A percentile compares a stretch with the other conserved stretches of the same genome.
Evolutionary conservation across 1,140 invertebrate genomes (phyloP).

Genomic region (Hycleus phaleratus): DNA sequence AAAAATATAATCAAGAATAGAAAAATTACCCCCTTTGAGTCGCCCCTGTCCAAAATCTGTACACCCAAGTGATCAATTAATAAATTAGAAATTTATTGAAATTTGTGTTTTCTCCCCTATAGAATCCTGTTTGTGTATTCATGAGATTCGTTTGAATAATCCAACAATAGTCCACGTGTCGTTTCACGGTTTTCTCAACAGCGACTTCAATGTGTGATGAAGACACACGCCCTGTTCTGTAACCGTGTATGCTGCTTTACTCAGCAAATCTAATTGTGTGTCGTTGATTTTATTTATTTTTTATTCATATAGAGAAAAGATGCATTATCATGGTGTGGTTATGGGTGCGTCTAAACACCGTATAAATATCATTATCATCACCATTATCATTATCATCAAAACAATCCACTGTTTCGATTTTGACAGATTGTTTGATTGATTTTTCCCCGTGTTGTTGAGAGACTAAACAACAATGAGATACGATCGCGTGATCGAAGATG

Average conservation of each 20-base stretch:
- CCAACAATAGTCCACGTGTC: slow-evolving; percentile 5
- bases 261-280: slow-evolving; percentile 17
- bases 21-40: too few relatives aligned
- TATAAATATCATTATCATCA: slow-evolving; percentile 12
- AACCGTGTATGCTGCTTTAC: not conserved
- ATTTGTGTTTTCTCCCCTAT: too few relatives aligned
- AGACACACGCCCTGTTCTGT: slow-evolving; percentile 11
- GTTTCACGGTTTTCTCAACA: slow-evolving; percentile 4
- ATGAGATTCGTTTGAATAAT: slow-evolving; percentile 12
- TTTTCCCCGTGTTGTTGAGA: not conserved
- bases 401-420: slow-evolving; percentile 15
- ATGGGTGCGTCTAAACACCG: slow-evolving; percentile 15
- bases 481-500: slow-evolving; percentile 28
- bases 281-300: not conserved
- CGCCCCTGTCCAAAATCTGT: too few relatives aligned
- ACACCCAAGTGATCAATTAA: too few relatives aligned
- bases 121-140: too few relatives aligned
- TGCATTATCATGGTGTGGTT: slow-evolving; percentile 11
- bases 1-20: too few relatives aligned
- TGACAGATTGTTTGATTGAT: slow-evolving; percentile 16
- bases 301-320: not conserved
- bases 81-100: too few relatives aligned
- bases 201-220: slow-evolving; percentile 17
- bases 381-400: slow-evolving; percentile 12
- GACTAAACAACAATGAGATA: not conserved